phyloP scores from a whole-genome alignment of 2,113 vertebrate species.

The Rousettus leschenaultii region DNA sequence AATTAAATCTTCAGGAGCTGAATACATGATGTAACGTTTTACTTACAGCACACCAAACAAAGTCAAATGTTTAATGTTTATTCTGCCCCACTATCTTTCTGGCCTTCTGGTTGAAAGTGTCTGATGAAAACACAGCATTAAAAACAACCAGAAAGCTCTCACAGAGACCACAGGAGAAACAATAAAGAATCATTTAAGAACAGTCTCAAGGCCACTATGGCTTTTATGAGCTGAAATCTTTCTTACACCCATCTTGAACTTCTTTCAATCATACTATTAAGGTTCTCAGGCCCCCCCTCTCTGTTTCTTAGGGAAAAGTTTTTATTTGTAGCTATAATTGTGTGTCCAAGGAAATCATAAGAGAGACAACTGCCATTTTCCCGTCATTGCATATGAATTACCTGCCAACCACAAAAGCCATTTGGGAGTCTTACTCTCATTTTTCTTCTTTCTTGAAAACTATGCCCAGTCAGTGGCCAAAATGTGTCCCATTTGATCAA shows the following conservation, averaged over 20 bases:
- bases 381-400: fast-evolving
- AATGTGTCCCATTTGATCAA: not conserved
- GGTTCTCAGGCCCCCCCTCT: not conserved
- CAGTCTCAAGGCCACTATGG: not conserved
- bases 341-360: not conserved
- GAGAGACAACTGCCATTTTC: too few relatives aligned
- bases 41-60: not conserved
- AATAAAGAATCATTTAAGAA: too few relatives aligned
- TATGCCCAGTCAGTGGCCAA: not conserved
- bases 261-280: not conserved
- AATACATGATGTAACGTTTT: not conserved
- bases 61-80: not conserved
- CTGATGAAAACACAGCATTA: not conserved
- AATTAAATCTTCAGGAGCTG: not conserved
- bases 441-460: not conserved
- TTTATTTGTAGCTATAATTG: not conserved
- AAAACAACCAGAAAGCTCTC: not conserved
- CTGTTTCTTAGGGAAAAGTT: not conserved
- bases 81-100: not conserved
- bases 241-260: not conserved
- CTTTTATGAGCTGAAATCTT: not conserved
- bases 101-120: not conserved
- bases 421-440: not conserved
- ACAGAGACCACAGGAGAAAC: not conserved
- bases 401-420: fast-evolving